Conservation (phyloP, 1,140 invertebrate genomes). For the Bacillus rossius region DNA sequence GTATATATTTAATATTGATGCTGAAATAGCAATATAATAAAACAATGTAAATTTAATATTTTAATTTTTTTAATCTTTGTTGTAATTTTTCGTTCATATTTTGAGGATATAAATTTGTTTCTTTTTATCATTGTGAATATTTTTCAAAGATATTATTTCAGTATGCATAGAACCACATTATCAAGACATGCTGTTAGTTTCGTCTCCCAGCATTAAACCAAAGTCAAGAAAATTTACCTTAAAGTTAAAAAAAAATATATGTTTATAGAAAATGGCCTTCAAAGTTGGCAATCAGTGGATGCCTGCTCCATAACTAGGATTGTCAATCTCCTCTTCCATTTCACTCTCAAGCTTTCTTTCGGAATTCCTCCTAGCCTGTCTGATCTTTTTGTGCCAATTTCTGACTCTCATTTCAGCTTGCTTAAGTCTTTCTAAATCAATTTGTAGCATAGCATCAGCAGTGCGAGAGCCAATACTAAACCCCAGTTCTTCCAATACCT, state of each 20-base stretch:
- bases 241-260: neutral
- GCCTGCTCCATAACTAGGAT: constrained; percentile 9
- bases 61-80: too few species aligned
- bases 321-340: neutral
- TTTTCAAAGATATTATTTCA: too few species aligned
- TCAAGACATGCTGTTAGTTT: too few species aligned
- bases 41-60: too few species aligned
- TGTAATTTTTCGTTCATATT: too few species aligned
- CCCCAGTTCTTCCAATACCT: constrained; percentile 16
- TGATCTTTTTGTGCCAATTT: constrained; percentile 1
- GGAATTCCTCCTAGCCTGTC: constrained; percentile 6
- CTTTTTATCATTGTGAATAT: too few species aligned
- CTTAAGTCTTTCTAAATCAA: constrained; percentile 12
- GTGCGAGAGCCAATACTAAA: neutral
- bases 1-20: too few species aligned
- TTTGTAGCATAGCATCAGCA: neutral
- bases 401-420: constrained; percentile 6
- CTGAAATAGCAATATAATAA: too few species aligned
- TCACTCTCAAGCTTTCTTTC: constrained; percentile 10
- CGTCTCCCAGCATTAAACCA: too few species aligned
- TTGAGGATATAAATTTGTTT: too few species aligned
- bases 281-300: constrained; percentile 2
- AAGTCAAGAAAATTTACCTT: constrained; percentile 13
- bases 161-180: too few species aligned
- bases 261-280: constrained; percentile 10